A percentile compares a stretch with the other conserved stretches of the same genome.
Conservation (phyloP, 1,140 invertebrate species). For the Adoxophyes honmai region DNA sequence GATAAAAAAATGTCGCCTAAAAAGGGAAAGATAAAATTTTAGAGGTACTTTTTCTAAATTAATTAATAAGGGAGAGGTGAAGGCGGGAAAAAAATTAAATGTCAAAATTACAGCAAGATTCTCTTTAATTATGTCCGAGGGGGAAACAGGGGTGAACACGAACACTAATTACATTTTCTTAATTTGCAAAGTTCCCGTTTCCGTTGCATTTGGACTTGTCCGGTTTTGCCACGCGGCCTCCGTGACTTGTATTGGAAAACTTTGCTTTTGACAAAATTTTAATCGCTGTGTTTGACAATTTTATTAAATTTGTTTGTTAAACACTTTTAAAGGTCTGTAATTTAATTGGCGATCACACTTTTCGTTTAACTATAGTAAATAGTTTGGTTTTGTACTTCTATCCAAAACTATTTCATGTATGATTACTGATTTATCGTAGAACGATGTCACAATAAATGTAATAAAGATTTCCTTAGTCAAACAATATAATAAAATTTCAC, state of each 20-base stretch:
- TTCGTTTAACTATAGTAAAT: background rate
- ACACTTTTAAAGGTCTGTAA: too few relatives aligned
- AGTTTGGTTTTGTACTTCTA: background rate
- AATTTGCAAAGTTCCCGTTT: conserved; percentile 62
- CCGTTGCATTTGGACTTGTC: conserved; percentile 29
- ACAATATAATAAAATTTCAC: too few relatives aligned
- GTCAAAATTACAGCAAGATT: conserved; percentile 75
- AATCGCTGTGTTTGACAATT: background rate
- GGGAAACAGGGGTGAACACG: conserved; percentile 27
- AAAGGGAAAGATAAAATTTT: conserved; percentile 68
- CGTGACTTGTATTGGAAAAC: conserved; percentile 29
- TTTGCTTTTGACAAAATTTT: conserved; percentile 16
- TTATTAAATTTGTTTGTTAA: too few relatives aligned
- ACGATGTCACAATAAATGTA: too few relatives aligned
- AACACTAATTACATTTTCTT: conserved; percentile 71
- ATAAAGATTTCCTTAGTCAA: too few relatives aligned
- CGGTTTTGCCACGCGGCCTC: conserved; percentile 30
- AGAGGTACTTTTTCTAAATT: conserved; percentile 63
- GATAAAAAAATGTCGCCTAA: conserved; percentile 54
- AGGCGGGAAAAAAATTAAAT: conserved; percentile 66
- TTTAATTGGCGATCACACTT: too few relatives aligned
- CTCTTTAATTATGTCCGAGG: conserved; percentile 65
- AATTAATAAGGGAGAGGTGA: conserved; percentile 65
- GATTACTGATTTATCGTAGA: too few relatives aligned
- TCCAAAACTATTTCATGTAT: too few relatives aligned